Conservation (phyloP, 2,113 vertebrate species). For the Procapra przewalskii region DNA sequence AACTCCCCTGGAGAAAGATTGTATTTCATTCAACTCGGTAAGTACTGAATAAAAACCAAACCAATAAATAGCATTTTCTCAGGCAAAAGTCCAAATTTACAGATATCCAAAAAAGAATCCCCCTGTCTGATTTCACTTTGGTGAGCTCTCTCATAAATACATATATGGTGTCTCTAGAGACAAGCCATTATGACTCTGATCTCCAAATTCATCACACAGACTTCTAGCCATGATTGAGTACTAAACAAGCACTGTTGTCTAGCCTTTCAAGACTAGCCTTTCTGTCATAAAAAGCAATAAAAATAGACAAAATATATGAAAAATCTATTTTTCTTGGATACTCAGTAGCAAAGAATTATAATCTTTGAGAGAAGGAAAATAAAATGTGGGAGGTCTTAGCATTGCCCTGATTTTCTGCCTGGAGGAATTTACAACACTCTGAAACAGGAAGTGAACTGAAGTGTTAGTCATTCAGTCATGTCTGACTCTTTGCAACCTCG, state of each 20-base stretch:
- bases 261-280: background rate
- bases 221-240: background rate
- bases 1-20: background rate
- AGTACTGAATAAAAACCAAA: background rate
- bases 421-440: background rate
- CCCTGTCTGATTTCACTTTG: background rate
- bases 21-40: conserved; percentile 5
- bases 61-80: conserved; percentile 31
- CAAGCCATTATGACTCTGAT: background rate
- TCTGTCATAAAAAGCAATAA: background rate
- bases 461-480: background rate
- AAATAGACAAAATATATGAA: background rate
- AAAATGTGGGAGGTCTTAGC: background rate
- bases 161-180: background rate
- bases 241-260: background rate
- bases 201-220: background rate
- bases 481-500: background rate
- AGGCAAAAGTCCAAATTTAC: background rate
- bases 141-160: background rate
- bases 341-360: background rate
- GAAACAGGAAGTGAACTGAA: background rate
- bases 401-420: background rate
- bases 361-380: background rate
- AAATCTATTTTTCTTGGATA: background rate
- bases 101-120: background rate